Conservation (phyloP, 92 coral and sea anemone genomes). For the Heliopora coerulea region DNA sequence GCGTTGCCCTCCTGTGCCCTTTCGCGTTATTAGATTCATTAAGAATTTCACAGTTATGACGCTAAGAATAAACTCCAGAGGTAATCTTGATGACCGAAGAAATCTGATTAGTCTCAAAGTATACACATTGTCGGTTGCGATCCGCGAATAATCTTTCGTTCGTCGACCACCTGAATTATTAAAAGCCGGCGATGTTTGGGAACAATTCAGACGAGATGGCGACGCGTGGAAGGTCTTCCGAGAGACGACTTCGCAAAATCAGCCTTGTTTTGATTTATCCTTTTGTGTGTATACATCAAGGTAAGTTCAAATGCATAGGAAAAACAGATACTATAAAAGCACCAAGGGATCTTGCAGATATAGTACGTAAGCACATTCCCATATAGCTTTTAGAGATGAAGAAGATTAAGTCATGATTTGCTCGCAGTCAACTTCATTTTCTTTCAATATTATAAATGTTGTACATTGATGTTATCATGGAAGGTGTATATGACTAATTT, state of each 20-base stretch:
- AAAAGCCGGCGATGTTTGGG: conserved; percentile 20
- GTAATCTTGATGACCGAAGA: not conserved
- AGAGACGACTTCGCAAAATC: conserved; percentile 1
- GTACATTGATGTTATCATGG: no score
- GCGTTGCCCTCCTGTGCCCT: conserved; percentile 20
- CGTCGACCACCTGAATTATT: conserved; percentile 12
- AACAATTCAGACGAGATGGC: conserved; percentile 30
- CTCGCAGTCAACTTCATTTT: no score
- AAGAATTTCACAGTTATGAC: conserved; percentile 1
- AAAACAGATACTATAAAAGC: no score
- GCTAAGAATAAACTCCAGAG: conserved; percentile 10
- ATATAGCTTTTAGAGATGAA: no score
- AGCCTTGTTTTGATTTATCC: conserved; percentile 2
- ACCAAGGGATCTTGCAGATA: no score
- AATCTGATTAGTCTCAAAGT: conserved; percentile 30
- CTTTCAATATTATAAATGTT: no score
- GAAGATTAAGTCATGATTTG: no score
- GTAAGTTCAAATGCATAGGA: not conserved
- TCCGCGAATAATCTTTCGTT: conserved; percentile 23
- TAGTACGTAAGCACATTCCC: no score
- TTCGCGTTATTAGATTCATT: conserved; percentile 27
- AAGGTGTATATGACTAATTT: no score
- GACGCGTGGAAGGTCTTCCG: conserved; percentile 11
- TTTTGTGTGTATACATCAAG: conserved; percentile 18
- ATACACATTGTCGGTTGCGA: conserved; percentile 24